Base-by-base conservation (phyloP, 2,888 invertebrate genomes). In the Petrolisthes manimaculis region DNA sequence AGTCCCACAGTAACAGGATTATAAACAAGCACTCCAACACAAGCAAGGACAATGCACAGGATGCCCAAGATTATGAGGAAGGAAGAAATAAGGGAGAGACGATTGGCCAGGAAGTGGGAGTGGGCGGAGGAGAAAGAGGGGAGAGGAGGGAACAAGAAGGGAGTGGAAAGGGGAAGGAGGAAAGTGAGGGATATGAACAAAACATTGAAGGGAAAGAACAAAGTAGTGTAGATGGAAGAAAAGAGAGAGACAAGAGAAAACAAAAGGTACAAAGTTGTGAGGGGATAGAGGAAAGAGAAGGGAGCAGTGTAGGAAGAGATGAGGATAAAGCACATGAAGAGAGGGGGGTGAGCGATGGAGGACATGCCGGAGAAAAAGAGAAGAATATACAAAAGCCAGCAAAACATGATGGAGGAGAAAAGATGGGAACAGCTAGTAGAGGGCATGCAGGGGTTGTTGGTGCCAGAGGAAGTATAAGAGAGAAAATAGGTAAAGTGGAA, bases 301-400 rank as follows among this genome's bases (percentile, higher is more conserved):
- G 74, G n/a, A 74, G 74, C n/a, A 74, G 18, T n/a, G n/a, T 74
- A 21, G 74, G 74, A 74, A 74, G 74, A 21, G 74, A 74, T 12
- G 21, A 21, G 74, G 24, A 74, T 18, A 21, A 74, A 21, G 4
- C 24, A 21, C 8, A 74, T 74, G 14, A 21, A 21, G 24, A 74
- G 74, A 21, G 24, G 3, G 21, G 24, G 4, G 74, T 21, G 67
- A 67, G 18, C 14, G 67, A 18, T 14, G 12, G 67, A 18, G 67
- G 18, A 14, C 14, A 3, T 12, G 18, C 18, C 1, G 67, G 67
- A 67, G 18, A 18, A 3, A 18, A 14, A 67, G 67, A 18, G 74
- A 74, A 74, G 74, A 21, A 21, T 8, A 74, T 12, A 61, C 9
- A 12, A 61, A 61, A 12, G 61, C 12, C 61, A 61, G 61, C 18